phyloP scores from a whole-genome alignment of 1,140 invertebrate genomes.

The Drosophila bifasciata region DNA sequence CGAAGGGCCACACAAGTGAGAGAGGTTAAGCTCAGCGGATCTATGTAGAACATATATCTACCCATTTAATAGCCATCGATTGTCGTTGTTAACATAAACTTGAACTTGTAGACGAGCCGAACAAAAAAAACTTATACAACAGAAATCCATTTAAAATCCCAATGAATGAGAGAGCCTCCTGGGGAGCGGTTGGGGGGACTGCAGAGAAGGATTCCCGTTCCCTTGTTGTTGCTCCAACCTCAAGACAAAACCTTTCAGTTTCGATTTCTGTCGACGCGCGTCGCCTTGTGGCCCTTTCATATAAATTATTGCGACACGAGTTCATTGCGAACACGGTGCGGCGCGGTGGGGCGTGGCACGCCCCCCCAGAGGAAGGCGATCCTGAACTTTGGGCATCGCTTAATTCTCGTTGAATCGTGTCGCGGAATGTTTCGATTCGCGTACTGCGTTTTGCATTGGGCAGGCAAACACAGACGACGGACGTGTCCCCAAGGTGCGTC shows the following conservation, averaged over 20 bases:
- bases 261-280: conserved; percentile 58
- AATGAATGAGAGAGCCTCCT: neutral
- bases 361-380: conserved; percentile 40
- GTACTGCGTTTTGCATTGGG: conserved; percentile 55
- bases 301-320: conserved; percentile 79
- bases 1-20: conserved; percentile 24
- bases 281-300: conserved; percentile 40
- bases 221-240: neutral
- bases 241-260: conserved; percentile 28
- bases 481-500: conserved; percentile 46
- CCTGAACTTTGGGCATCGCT: conserved; percentile 42
- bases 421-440: conserved; percentile 48
- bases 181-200: conserved; percentile 1
- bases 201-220: neutral
- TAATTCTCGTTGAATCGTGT: conserved; percentile 59
- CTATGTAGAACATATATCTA: conserved; percentile 62
- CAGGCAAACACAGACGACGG: neutral
- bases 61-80: conserved; percentile 75
- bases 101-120: conserved; percentile 72
- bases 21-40: neutral
- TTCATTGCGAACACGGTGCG: conserved; percentile 42
- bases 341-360: conserved; percentile 8
- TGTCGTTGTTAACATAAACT: conserved; percentile 74
- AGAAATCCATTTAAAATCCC: conserved; percentile 71
- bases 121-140: conserved; percentile 60